Conservation (phyloP, 2,113 vertebrate species). For the Thinocorus orbignyianus region DNA sequence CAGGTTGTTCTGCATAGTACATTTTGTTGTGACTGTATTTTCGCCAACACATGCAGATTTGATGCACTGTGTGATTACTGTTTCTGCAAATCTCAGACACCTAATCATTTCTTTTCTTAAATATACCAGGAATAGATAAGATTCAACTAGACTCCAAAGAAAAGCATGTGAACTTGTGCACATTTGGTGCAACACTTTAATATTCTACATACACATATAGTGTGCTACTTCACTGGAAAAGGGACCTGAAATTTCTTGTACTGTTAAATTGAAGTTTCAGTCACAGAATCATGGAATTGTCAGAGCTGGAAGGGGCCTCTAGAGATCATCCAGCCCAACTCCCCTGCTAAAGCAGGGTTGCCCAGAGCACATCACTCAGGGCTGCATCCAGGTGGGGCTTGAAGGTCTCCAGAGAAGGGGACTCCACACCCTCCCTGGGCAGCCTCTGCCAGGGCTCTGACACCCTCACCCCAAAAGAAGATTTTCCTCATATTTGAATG, state of each 20-base stretch:
- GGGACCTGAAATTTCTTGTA: not conserved
- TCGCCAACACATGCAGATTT: constrained; percentile 2
- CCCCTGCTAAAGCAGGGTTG: too few species aligned
- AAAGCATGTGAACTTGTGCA: not conserved
- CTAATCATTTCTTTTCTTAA: constrained; percentile 24
- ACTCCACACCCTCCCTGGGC: too few species aligned
- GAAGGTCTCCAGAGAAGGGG: too few species aligned
- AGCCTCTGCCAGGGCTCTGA: too few species aligned
- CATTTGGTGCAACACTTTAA: not conserved
- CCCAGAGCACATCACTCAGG: too few species aligned
- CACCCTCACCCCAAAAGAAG: too few species aligned
- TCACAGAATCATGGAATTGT: not conserved
- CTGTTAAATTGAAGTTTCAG: not conserved
- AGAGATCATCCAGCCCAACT: too few species aligned
- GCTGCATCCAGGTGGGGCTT: too few species aligned
- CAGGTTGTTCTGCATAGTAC: constrained; percentile 7
- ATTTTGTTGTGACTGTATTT: constrained; percentile 43
- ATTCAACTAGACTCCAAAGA: not conserved
- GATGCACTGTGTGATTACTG: constrained; percentile 26
- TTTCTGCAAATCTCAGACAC: constrained; percentile 6
- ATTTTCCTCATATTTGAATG: too few species aligned
- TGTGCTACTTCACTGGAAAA: not conserved
- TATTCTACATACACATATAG: not conserved
- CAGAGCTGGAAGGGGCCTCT: too few species aligned
- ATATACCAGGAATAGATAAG: not conserved